Evolutionary conservation across 2,888 invertebrate species (phyloP).

Genomic region (Sicus ferrugineus): DNA sequence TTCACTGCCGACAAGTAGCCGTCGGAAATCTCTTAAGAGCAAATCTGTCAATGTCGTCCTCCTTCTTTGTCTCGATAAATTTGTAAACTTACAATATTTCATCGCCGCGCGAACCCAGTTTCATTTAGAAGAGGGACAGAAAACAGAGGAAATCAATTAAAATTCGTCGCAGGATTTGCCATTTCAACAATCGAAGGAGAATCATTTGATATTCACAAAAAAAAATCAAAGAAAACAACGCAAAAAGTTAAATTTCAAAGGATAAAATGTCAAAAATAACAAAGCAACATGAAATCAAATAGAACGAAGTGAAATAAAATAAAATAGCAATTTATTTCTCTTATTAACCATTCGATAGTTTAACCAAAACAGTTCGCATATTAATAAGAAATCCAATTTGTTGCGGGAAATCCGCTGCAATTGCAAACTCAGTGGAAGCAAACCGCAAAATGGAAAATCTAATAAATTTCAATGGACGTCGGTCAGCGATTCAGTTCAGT

Average conservation of each 20-base stretch:
- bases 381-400: slow-evolving; percentile 9
- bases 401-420: background rate
- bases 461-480: slow-evolving; percentile 14
- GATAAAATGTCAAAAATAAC: background rate
- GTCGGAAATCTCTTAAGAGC: background rate
- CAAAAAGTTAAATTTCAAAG: no score
- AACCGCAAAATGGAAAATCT: background rate
- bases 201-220: no score
- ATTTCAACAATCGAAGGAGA: no score
- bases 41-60: background rate
- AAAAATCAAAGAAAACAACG: no score
- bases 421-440: slow-evolving; percentile 7
- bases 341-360: background rate
- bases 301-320: background rate
- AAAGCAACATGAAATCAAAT: background rate
- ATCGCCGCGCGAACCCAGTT: slow-evolving; percentile 8
- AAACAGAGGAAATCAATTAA: no score
- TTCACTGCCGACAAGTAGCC: background rate
- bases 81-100: slow-evolving; percentile 18
- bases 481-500: background rate
- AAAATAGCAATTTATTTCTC: background rate
- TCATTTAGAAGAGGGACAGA: slow-evolving; percentile 36
- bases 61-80: slow-evolving; percentile 7
- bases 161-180: no score
- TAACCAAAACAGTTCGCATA: background rate